These are phyloP conservation scores for Pseudococcus jackbeardsleyi DNA, from an alignment of 2,888 invertebrate species.

Conservation along the genomic window DNA sequence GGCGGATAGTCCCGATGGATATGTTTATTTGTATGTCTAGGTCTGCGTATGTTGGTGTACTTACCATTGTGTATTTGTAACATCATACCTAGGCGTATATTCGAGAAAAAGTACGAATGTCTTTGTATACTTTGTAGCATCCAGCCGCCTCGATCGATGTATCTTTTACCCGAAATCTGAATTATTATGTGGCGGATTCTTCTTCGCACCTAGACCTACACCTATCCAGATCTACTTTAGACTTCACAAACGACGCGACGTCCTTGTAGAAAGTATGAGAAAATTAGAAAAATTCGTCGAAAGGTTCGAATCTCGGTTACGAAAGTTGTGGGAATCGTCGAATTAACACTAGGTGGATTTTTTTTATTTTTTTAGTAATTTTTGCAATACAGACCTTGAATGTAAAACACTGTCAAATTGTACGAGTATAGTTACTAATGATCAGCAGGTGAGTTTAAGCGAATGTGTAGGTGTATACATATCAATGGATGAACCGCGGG, in stretches of 20 bases:
- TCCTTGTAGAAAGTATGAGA: conserved; percentile 56
- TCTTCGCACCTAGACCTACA: no score
- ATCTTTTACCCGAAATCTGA: no score
- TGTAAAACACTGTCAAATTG: not conserved
- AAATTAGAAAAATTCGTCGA: conserved; percentile 9
- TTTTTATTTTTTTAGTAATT: not conserved
- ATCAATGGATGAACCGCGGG: no score
- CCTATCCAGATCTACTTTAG: no score
- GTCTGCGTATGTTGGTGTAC: not conserved
- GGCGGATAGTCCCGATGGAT: not conserved
- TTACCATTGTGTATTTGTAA: not conserved
- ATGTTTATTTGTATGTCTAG: not conserved
- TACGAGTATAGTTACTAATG: not conserved
- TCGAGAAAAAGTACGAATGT: no score
- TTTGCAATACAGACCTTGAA: not conserved
- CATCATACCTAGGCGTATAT: no score
- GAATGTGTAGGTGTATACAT: no score
- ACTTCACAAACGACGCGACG: not conserved
- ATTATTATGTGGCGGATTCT: no score
- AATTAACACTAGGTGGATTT: not conserved
- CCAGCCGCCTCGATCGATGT: not conserved
- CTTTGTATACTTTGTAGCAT: no score
- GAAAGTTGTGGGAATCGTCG: conserved; percentile 46
- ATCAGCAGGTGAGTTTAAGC: no score
- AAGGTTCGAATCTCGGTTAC: not conserved